A percentile compares a stretch with the other conserved stretches of the same genome.
Conservation (phyloP, 2,113 vertebrate species). For the Hirundichthys speculiger region DNA sequence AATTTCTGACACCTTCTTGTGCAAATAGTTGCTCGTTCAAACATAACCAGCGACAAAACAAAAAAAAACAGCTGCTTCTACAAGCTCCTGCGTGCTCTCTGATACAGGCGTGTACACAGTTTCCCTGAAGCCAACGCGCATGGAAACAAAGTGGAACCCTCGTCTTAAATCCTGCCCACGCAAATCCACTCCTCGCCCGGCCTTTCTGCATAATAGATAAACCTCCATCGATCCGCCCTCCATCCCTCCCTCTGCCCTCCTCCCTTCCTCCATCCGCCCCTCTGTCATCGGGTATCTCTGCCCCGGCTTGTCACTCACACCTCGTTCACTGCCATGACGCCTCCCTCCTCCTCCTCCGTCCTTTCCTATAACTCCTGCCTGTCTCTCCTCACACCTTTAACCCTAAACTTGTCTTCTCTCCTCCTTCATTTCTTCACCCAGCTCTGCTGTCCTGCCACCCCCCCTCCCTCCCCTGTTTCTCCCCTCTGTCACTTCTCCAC, state of each 20-base stretch:
- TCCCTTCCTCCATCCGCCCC: slow-evolving; percentile 4
- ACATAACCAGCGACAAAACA: slow-evolving; percentile 23
- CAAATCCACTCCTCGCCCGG: slow-evolving; percentile 50
- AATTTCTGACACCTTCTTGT: slow-evolving; percentile 18
- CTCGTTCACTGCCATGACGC: slow-evolving; percentile 23
- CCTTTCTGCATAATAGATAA: slow-evolving; percentile 78
- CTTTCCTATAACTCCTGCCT: slow-evolving; percentile 58
- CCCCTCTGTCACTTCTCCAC: slow-evolving; percentile 46
- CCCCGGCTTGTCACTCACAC: slow-evolving; percentile 46
- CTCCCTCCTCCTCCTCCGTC: slow-evolving; percentile 20
- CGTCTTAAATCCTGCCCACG: slow-evolving; percentile 49
- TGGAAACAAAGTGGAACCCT: slow-evolving; percentile 29
- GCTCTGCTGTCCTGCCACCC: slow-evolving; percentile 6
- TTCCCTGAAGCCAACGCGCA: slow-evolving; percentile 11
- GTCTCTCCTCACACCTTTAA: slow-evolving; percentile 52
- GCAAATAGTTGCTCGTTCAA: slow-evolving; percentile 20
- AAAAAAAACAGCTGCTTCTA: slow-evolving; percentile 39
- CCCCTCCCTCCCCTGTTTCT: not conserved
- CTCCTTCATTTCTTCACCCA: not conserved
- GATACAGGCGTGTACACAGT: slow-evolving; percentile 34
- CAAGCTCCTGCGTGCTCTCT: slow-evolving; percentile 36
- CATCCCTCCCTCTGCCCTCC: slow-evolving; percentile 1
- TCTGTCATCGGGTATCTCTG: slow-evolving; percentile 47
- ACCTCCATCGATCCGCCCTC: slow-evolving; percentile 70
- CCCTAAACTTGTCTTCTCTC: slow-evolving; percentile 5